A percentile compares a stretch with the other conserved stretches of the same genome.
Evolutionary conservation across 2,888 invertebrate species (phyloP).

Genomic region (Brenthis hecate): DNA sequence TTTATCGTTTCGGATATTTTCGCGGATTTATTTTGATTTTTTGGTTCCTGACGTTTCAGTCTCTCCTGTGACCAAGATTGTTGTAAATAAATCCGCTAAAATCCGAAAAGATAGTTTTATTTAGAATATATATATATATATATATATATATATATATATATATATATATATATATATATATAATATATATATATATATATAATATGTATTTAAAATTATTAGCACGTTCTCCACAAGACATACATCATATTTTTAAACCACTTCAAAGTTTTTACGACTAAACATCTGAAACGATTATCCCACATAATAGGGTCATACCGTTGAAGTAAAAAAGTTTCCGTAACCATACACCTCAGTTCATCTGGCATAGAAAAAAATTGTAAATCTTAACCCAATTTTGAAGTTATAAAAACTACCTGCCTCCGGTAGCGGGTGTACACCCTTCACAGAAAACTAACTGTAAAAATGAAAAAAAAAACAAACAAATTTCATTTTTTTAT

Average conservation of each 20-base stretch:
- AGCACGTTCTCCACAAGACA: background rate
- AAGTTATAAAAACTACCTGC: constrained; percentile 73
- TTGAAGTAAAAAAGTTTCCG: constrained; percentile 72
- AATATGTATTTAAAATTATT: background rate
- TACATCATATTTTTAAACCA: constrained; percentile 17
- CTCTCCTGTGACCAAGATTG: too few species aligned
- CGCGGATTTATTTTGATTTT: too few species aligned
- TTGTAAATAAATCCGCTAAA: too few species aligned
- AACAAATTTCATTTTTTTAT: constrained; percentile 65
- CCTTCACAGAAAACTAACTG: constrained; percentile 61
- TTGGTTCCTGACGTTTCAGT: too few species aligned
- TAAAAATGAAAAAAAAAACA: constrained; percentile 53
- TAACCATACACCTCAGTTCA: constrained; percentile 75
- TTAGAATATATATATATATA: too few species aligned
- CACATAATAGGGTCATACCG: constrained; percentile 72
- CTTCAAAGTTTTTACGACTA: constrained; percentile 31
- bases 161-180: too few species aligned
- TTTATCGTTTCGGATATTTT: too few species aligned
- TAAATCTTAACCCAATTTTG: constrained; percentile 77
- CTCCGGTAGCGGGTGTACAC: constrained; percentile 66
- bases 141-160: too few species aligned
- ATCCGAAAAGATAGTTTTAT: too few species aligned
- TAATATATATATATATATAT: too few species aligned
- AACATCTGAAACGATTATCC: constrained; percentile 67
- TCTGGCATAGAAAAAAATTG: constrained; percentile 59